phyloP scores from a whole-genome alignment of 2,797 vertebrate genomes.

The Rhincodon typus region DNA sequence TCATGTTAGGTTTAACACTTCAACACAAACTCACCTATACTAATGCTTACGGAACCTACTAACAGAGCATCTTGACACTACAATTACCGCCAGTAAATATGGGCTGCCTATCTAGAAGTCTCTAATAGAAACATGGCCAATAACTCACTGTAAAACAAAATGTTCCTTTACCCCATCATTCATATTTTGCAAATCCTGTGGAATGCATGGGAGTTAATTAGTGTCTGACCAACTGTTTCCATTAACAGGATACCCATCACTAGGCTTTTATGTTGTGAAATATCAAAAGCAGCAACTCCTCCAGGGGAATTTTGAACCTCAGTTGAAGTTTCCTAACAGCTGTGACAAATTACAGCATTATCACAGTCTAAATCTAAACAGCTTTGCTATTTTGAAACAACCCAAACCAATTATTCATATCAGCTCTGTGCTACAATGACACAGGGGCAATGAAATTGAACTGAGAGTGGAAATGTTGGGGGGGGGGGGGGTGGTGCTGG shows the following conservation, averaged over 20 bases:
- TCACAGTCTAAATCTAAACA: neutral
- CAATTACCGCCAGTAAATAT: neutral
- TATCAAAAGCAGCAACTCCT: neutral
- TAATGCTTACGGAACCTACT: neutral
- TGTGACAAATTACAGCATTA: constrained; percentile 12
- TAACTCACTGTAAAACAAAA: neutral
- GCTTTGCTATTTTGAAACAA: neutral
- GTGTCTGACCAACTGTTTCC: neutral
- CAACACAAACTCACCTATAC: neutral
- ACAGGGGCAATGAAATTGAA: neutral
- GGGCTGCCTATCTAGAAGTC: neutral
- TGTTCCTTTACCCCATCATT: neutral
- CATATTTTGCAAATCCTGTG: neutral
- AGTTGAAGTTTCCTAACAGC: neutral
- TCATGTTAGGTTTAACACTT: neutral
- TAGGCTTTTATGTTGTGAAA: neutral
- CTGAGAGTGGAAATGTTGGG: neutral
- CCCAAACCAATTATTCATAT: neutral
- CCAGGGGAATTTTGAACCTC: neutral
- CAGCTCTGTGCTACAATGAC: neutral
- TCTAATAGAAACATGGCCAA: neutral
- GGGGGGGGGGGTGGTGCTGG: no score
- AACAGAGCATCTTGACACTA: neutral
- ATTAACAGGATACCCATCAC: neutral
- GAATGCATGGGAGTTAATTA: neutral